Conservation (phyloP, 2,797 vertebrate species). For the Florisuga fusca region DNA sequence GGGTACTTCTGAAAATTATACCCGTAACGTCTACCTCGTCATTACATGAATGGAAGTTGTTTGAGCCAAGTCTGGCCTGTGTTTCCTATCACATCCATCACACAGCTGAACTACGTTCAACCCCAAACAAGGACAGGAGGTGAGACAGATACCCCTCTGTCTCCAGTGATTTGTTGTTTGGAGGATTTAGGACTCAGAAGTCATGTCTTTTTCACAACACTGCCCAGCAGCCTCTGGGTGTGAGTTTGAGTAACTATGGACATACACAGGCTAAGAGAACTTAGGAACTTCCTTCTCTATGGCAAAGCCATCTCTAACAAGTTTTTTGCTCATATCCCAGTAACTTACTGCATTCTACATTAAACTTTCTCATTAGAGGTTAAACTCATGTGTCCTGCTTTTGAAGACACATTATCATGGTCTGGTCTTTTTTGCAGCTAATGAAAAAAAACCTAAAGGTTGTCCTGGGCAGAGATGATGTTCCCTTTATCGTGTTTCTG, state of each 20-base stretch:
- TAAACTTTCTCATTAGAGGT: not conserved
- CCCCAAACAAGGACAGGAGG: not conserved
- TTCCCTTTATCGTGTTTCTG: not conserved
- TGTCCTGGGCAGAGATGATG: not conserved
- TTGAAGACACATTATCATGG: not conserved
- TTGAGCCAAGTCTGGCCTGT: not conserved
- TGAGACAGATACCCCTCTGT: not conserved
- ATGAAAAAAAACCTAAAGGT: not conserved
- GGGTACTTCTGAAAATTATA: not conserved
- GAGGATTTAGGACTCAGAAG: not conserved
- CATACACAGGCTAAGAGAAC: not conserved
- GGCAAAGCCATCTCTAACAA: not conserved
- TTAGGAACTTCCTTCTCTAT: not conserved
- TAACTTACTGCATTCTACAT: not conserved
- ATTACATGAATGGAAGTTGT: not conserved
- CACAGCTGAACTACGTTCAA: not conserved
- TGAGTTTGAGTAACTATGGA: rapidly evolving
- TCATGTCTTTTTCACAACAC: not conserved
- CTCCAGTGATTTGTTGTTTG: not conserved
- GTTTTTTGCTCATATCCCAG: not conserved
- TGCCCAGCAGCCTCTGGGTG: not conserved
- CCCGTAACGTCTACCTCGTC: not conserved
- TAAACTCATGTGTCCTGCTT: not conserved
- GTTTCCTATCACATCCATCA: not conserved
- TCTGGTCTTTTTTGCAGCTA: not conserved